These are phyloP conservation scores for Hypsopygia costalis DNA, from an alignment of 2,888 invertebrate species.

Conservation along the genomic window DNA sequence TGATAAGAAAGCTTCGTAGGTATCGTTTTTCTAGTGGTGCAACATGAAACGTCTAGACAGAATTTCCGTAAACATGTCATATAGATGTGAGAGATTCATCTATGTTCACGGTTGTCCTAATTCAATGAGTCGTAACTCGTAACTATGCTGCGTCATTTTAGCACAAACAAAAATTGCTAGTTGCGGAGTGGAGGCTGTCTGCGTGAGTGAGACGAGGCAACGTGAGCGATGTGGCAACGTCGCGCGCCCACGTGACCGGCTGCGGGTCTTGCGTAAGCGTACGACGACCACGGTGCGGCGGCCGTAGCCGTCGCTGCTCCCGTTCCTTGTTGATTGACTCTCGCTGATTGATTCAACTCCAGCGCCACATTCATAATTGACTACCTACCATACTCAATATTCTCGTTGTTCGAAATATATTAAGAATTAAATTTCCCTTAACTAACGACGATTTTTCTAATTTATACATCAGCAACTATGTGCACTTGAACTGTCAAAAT, in stretches of 20 bases:
- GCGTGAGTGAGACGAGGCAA: slow-evolving; percentile 55
- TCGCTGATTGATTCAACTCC: slow-evolving; percentile 41
- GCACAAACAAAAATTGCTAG: slow-evolving; percentile 72
- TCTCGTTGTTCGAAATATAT: not conserved
- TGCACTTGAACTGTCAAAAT: too few species aligned
- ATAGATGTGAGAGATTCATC: slow-evolving; percentile 28
- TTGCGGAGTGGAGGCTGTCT: slow-evolving; percentile 52
- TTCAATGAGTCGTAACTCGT: slow-evolving; percentile 67
- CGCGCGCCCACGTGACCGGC: slow-evolving; percentile 70
- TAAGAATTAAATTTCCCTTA: not conserved
- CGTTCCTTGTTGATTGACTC: slow-evolving; percentile 35
- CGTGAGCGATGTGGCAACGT: slow-evolving; percentile 63
- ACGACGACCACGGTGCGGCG: slow-evolving; percentile 56
- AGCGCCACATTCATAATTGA: slow-evolving; percentile 22
- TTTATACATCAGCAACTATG: too few species aligned
- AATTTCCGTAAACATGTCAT: slow-evolving; percentile 31
- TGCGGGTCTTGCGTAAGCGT: slow-evolving; percentile 76
- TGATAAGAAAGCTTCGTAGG: too few species aligned
- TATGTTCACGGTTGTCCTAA: slow-evolving; percentile 52
- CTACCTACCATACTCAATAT: slow-evolving; percentile 1
- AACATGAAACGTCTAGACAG: not conserved
- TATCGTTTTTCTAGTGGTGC: not conserved
- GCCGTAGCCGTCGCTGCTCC: slow-evolving; percentile 34
- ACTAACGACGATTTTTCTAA: not conserved
- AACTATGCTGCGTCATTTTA: slow-evolving; percentile 70